These are phyloP conservation scores for Proterorhinus semilunaris DNA, from an alignment of 2,113 vertebrate genomes.

Conservation along the genomic window DNA sequence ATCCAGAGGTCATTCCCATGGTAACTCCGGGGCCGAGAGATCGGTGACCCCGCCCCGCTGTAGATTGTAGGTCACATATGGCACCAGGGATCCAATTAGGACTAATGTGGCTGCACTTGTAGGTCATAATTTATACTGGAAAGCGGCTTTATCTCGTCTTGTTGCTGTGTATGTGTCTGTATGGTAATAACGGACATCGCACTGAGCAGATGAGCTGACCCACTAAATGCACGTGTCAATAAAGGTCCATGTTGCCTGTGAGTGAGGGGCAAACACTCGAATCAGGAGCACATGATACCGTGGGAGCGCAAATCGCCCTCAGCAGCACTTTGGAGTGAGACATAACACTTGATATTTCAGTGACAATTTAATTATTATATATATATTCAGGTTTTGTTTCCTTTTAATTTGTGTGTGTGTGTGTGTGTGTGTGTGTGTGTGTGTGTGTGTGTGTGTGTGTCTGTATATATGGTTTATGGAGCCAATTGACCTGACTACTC, in stretches of 20 bases:
- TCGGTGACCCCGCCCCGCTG: conserved; percentile 69
- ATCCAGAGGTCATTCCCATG: conserved; percentile 80
- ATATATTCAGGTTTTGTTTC: too few relatives aligned
- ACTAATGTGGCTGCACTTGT: conserved; percentile 77
- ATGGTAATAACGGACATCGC: conserved; percentile 46
- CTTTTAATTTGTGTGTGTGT: too few relatives aligned
- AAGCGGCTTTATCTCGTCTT: conserved; percentile 57
- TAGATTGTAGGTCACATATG: conserved; percentile 83
- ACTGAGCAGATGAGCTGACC: conserved; percentile 42
- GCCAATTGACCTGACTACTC: too few relatives aligned
- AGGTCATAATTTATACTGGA: conserved; percentile 72
- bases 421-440: too few relatives aligned
- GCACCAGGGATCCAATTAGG: conserved; percentile 77
- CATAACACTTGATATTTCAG: background rate
- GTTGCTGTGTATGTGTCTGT: conserved; percentile 47
- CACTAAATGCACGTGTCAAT: conserved; percentile 52
- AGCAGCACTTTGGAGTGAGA: background rate
- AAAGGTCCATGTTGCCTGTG: conserved; percentile 33
- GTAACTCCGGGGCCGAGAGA: conserved; percentile 78
- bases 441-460: too few relatives aligned
- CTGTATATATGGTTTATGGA: too few relatives aligned
- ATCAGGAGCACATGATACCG: conserved; percentile 9
- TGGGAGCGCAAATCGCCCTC: background rate
- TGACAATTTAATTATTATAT: background rate
- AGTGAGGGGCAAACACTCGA: background rate